These are phyloP conservation scores for Neotoma lepida DNA, from an alignment of 2,113 vertebrate species.

Conservation along the genomic window DNA sequence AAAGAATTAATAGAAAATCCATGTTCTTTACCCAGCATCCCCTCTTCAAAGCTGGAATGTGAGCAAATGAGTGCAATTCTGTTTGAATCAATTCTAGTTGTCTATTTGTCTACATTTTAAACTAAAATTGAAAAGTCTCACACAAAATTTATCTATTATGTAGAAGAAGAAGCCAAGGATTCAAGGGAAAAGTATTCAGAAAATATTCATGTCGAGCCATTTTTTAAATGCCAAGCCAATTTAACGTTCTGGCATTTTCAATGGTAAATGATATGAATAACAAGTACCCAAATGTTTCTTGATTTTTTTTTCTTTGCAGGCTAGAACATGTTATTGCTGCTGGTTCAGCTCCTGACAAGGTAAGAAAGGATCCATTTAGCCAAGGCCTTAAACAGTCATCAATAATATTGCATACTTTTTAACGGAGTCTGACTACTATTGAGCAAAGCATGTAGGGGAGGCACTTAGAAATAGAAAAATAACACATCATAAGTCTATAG, in stretches of 20 bases:
- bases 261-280: conserved; percentile 51
- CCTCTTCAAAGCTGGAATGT: conserved; percentile 41
- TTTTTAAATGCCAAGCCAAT: neutral
- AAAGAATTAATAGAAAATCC: conserved; percentile 50
- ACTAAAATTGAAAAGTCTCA: conserved; percentile 50
- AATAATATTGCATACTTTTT: neutral
- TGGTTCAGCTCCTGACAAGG: neutral
- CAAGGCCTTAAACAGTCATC: neutral
- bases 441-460: conserved; percentile 31
- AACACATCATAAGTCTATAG: neutral
- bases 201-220: conserved; percentile 42
- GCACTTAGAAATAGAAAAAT: conserved; percentile 11
- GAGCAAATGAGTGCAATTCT: conserved; percentile 24
- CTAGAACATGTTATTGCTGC: conserved; percentile 10
- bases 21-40: conserved; percentile 45
- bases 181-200: conserved; percentile 37
- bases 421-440: conserved; percentile 10
- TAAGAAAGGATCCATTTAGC: neutral
- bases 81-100: conserved; percentile 47
- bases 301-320: conserved; percentile 21
- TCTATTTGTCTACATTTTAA: conserved; percentile 50
- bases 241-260: conserved; percentile 46
- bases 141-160: conserved; percentile 46
- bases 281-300: conserved; percentile 3
- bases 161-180: conserved; percentile 44